Evolutionary conservation across 2,888 invertebrate species (phyloP).

Genomic region (Slavum lentiscoides): DNA sequence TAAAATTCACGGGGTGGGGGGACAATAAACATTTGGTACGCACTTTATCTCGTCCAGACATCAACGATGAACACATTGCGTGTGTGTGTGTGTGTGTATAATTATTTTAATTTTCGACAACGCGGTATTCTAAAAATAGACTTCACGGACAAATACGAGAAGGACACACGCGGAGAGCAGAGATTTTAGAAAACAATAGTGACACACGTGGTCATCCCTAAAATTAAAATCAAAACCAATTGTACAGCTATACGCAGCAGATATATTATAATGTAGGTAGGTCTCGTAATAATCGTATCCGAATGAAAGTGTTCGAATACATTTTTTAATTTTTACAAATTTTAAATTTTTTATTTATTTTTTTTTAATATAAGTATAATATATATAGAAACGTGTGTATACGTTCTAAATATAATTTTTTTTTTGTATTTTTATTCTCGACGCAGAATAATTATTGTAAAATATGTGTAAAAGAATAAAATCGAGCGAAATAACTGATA

Average conservation of each 20-base stretch:
- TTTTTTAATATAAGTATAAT: no score
- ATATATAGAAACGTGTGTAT: no score
- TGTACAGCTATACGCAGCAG: background rate
- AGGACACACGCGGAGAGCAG: no score
- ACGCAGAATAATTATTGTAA: no score
- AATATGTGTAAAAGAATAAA: no score
- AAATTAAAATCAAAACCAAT: constrained; percentile 30
- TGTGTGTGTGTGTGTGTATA: background rate
- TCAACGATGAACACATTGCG: constrained; percentile 43
- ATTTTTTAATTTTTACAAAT: no score
- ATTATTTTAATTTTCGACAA: background rate
- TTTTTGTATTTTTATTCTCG: background rate
- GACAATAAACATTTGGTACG: background rate
- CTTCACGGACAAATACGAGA: no score
- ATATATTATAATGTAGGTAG: no score
- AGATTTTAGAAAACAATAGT: background rate
- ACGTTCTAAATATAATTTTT: background rate
- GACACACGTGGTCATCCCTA: constrained; percentile 25
- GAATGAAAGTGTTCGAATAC: no score
- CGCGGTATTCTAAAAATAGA: constrained; percentile 15
- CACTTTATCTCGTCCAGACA: constrained; percentile 28
- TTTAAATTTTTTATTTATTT: no score
- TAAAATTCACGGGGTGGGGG: background rate
- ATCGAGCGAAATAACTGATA: no score
- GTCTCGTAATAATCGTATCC: no score